A percentile compares a stretch with the other conserved stretches of the same genome.
These are phyloP conservation scores for Cydia fagiglandana DNA, from an alignment of 1,140 invertebrate species.

Conservation along the genomic window DNA sequence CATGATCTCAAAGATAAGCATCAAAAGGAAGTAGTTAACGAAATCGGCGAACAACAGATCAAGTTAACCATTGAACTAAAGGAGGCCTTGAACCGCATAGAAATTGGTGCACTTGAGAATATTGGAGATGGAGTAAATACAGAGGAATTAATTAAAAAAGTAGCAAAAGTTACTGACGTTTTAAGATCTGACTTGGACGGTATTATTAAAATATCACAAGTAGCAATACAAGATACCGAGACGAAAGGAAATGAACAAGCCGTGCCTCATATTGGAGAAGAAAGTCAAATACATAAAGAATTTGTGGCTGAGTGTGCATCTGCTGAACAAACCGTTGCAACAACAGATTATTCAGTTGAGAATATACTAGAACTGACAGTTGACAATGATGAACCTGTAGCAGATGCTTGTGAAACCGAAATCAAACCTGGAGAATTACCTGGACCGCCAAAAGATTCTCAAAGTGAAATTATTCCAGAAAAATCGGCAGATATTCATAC, in stretches of 20 bases:
- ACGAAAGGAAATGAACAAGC: background rate
- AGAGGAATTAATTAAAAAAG: background rate
- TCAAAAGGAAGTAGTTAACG: background rate
- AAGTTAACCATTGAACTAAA: background rate
- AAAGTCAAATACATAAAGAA: background rate
- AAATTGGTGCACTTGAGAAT: background rate
- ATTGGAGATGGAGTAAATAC: background rate
- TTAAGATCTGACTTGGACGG: background rate
- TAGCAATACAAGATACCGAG: background rate
- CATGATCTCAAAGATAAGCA: background rate
- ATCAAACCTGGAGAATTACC: background rate
- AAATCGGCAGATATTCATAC: background rate
- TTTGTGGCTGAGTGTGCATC: background rate
- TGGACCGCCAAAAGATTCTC: background rate
- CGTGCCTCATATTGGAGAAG: background rate
- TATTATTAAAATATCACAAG: constrained; percentile 4
- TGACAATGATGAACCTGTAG: background rate
- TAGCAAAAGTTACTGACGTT: background rate
- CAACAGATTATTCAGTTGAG: background rate
- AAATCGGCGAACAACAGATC: background rate
- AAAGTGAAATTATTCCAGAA: background rate
- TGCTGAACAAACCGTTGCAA: background rate
- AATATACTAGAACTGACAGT: background rate
- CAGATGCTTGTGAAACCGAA: background rate
- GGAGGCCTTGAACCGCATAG: background rate